Conservation (phyloP, 92 coral and sea anemone species). For the Galaxea fascicularis region DNA sequence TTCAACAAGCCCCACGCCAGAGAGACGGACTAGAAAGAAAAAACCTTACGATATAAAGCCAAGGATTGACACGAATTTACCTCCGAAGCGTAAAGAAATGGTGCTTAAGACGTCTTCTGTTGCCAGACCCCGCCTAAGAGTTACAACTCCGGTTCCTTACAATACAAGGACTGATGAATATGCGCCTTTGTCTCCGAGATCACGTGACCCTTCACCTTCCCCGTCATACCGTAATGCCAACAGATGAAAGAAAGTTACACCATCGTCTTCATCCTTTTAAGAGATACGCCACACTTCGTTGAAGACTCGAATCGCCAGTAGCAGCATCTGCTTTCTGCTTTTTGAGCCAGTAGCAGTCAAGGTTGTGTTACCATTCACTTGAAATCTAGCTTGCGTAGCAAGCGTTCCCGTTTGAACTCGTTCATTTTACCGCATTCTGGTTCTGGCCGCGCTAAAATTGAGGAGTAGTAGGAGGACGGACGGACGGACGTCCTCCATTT, state of each 20-base stretch:
- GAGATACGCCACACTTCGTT: too few relatives aligned
- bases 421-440: too few relatives aligned
- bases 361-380: too few relatives aligned
- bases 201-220: slow-evolving; percentile 48
- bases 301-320: too few relatives aligned
- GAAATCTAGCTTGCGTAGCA: too few relatives aligned
- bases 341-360: too few relatives aligned
- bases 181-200: slow-evolving; percentile 10
- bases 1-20: slow-evolving; percentile 21
- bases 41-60: slow-evolving; percentile 17
- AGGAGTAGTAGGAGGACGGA: too few relatives aligned
- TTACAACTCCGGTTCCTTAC: slow-evolving; percentile 23
- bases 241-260: not conserved
- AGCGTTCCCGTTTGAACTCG: too few relatives aligned
- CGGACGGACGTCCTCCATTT: too few relatives aligned
- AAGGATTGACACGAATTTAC: slow-evolving; percentile 43
- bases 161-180: not conserved
- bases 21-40: slow-evolving; percentile 21
- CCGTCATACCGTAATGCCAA: slow-evolving; percentile 33
- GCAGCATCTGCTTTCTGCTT: too few relatives aligned
- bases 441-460: too few relatives aligned
- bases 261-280: too few relatives aligned
- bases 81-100: slow-evolving; percentile 17
- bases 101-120: slow-evolving; percentile 19
- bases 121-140: slow-evolving; percentile 12